phyloP scores from a whole-genome alignment of 2,888 invertebrate genomes.

The Conomelus anceps region DNA sequence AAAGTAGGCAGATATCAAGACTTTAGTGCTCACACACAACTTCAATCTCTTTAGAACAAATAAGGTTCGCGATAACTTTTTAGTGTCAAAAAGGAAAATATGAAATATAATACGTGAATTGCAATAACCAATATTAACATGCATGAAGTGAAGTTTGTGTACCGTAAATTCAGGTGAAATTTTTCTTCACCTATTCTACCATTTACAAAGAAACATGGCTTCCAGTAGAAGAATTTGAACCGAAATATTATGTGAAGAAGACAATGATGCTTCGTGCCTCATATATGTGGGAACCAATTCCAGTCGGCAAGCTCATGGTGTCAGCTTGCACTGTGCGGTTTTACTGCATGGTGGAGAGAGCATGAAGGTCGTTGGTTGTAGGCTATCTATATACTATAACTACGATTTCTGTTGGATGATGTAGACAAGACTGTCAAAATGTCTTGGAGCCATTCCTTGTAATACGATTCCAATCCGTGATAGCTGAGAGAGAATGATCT shows the following conservation, averaged over 20 bases:
- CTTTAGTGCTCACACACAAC: too few relatives aligned
- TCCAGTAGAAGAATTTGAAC: too few relatives aligned
- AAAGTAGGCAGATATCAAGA: too few relatives aligned
- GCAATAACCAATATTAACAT: too few relatives aligned
- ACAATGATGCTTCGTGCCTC: not conserved
- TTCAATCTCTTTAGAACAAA: too few relatives aligned
- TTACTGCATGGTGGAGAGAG: not conserved
- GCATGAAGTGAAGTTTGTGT: not conserved
- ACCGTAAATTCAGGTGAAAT: not conserved
- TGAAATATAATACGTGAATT: too few relatives aligned
- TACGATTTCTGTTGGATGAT: not conserved
- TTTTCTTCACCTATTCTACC: too few relatives aligned
- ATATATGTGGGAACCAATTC: not conserved
- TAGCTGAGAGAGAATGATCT: not conserved
- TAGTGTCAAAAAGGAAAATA: too few relatives aligned
- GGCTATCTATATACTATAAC: too few relatives aligned
- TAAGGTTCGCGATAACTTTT: too few relatives aligned
- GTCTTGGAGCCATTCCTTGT: not conserved
- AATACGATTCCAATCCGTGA: not conserved
- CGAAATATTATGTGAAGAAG: too few relatives aligned
- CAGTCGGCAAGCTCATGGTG: not conserved
- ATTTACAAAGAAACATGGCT: too few relatives aligned
- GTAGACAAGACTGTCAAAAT: not conserved
- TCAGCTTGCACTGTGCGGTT: not conserved
- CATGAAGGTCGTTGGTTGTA: not conserved